Conservation (phyloP, 2,113 vertebrate species). For the Calypte anna region DNA sequence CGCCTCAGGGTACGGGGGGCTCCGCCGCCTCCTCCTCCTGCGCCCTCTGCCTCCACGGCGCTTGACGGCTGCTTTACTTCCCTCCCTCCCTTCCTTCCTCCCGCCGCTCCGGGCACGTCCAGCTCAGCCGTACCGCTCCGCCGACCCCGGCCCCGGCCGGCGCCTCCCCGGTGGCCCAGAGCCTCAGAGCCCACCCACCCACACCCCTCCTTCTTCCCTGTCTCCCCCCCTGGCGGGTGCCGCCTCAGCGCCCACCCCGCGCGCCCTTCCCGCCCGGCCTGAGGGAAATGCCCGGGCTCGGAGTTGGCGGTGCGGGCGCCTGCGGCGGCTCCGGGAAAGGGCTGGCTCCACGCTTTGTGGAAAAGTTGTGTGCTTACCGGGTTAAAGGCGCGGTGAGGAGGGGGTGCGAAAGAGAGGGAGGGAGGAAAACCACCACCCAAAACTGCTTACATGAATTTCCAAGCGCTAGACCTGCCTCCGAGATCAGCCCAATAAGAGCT, state of each 20-base stretch:
- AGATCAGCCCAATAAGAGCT: constrained; percentile 92
- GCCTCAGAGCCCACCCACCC: no score
- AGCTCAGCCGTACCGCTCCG: neutral
- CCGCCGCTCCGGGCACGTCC: neutral
- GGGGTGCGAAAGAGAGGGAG: neutral
- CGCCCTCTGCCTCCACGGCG: neutral
- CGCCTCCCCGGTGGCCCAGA: neutral
- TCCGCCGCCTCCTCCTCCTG: neutral
- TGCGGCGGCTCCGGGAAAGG: neutral
- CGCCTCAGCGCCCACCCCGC: neutral
- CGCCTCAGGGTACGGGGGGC: neutral
- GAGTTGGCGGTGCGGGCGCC: neutral
- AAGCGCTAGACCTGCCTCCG: constrained; percentile 90
- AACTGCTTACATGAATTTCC: constrained; percentile 80
- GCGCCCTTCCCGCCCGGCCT: neutral
- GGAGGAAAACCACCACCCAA: constrained; percentile 2
- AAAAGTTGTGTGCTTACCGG: constrained; percentile 47
- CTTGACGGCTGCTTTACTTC: neutral
- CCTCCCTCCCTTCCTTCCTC: no score
- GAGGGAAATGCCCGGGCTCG: neutral
- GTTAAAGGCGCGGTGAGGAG: neutral
- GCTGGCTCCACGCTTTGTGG: neutral
- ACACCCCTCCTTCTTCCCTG: no score
- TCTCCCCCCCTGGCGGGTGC: neutral
- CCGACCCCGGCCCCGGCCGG: neutral